A percentile compares a stretch with the other conserved stretches of the same genome.
phyloP scores from a whole-genome alignment of 2,888 invertebrate species.

The Amblyjoppa proteus region DNA sequence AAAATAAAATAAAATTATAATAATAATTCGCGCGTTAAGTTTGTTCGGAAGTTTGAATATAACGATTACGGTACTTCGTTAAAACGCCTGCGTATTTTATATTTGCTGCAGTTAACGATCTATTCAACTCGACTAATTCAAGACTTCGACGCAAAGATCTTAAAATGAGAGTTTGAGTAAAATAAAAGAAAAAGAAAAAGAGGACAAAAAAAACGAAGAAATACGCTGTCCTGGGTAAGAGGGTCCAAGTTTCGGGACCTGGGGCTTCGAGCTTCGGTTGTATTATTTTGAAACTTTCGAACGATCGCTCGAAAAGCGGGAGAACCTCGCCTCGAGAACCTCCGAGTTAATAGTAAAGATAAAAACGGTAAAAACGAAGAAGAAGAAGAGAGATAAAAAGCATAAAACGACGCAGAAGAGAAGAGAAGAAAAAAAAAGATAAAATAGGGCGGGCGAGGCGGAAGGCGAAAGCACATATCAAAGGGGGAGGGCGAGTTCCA shows the following conservation, averaged over 20 bases:
- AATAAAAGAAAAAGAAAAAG: conserved; percentile 11
- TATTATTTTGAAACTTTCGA: conserved; percentile 37
- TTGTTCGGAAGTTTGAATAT: conserved; percentile 21
- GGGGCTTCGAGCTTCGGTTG: conserved; percentile 50
- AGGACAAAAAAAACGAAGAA: conserved; percentile 3
- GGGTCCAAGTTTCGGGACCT: conserved; percentile 57
- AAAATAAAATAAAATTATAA: neutral
- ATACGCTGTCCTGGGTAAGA: conserved; percentile 50
- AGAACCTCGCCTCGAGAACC: conserved; percentile 36
- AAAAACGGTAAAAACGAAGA: neutral
- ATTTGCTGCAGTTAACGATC: conserved; percentile 27
- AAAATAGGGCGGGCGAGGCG: neutral
- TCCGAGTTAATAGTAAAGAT: conserved; percentile 15
- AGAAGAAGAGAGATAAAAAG: neutral
- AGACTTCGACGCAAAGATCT: neutral
- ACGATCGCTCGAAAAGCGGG: conserved; percentile 3
- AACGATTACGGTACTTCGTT: neutral
- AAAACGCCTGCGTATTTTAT: neutral
- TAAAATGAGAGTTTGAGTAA: neutral
- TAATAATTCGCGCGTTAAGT: conserved; percentile 37
- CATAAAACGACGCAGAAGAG: conserved; percentile 11
- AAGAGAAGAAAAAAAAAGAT: conserved; percentile 1
- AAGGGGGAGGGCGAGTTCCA: conserved; percentile 52
- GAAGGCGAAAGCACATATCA: conserved; percentile 67
- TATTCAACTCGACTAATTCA: conserved; percentile 17